Base-by-base conservation (phyloP, 2,113 vertebrate genomes). In the Etheostoma cragini region DNA sequence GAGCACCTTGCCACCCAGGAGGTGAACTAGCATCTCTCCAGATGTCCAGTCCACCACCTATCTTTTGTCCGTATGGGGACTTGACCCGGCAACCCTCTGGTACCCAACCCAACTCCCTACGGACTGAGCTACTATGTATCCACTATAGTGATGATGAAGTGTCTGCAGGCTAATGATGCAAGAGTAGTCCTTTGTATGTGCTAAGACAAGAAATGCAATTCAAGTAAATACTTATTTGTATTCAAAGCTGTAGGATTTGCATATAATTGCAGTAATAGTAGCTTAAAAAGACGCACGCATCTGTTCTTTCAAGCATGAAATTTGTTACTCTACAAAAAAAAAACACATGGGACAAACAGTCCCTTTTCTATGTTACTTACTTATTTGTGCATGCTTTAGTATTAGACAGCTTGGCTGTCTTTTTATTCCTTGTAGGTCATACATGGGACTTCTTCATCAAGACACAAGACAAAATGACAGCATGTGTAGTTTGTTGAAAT, bases 221-320 rank as follows among this genome's bases (percentile, higher is more conserved):
- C 38, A 57, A 78, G 53, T 64, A 82, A 89, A 76, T 65, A 47
- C 60, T 49, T 71, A 78, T 86, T 88, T 90, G 54, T 57, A 82
- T 86, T 84, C 63, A 88, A 74, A 84, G 24, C 68, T 74, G 26
- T 15, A 45, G 69, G 72, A 87, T 84, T 88, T 91, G 76, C 72
- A 89, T 87, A 70, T 82, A 76, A 78, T 79, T 82, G 77, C 57
- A 14, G 56, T 54, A 85, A 76, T 60, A 54, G 70, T 64, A 24
- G 64, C 49, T 76, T 66, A 76, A 72, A 42, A 83, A 77, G 52
- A 85, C 1, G 1, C 0, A 0, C 24, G 24, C 47, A 60, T 78
- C 62, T 81, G 63, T 79, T 76, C 33, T 11, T 47, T 78, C 72
- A 78, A 57, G 65, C 66, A 70, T 80, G 57, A 84, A 76, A 85